Base-by-base conservation (phyloP, 2,888 invertebrate species). In the Conus canariensis region DNA sequence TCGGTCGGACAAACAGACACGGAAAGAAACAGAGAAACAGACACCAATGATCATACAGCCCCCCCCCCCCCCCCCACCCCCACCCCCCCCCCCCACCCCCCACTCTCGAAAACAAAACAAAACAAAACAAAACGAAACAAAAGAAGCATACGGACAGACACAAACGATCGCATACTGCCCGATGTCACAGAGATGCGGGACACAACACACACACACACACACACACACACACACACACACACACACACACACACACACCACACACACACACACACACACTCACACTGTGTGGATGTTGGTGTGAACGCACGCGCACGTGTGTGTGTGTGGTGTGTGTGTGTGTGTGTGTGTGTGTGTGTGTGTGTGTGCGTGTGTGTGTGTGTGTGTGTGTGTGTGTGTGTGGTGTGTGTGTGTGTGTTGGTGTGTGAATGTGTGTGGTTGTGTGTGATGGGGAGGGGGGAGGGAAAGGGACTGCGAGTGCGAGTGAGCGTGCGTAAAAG, bases 301-400 rank as follows among this genome's bases (percentile, higher is more conserved):
- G 80, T 80, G 80, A 30, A 30, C 30, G 25, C 30, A 30, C 30
- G 80, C 30, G 80, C 30, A 30, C 16, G 80, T 80, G 80, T 30
- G 80, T 80, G 80, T 30, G 80, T 80, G 80, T 30, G 80, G 80
- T 25, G 80, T 80, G 80, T 30, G 80, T 80, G 80, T 30, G 80
- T 45, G 80, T 30, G 80, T 70, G 70, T 70, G 70, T 19, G 70
- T 16, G 70, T 70, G 70, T 16, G 70, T 70, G 70, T 16, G 70
- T 70, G 70, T 70, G 70, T 70, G 70, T 70, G 70, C 16, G 70
- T 70, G 70, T 3, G 70, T 70, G 70, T 16, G 70, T 70, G 70
- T 5, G 70, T 70, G 70, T 16, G 70, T 70, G 70, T 16, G 19
- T n/a, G 70, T 70, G 70, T 70, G 19, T 70, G 70, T 70, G 70